phyloP scores from a whole-genome alignment of 2,797 vertebrate species.

The Pitangus sulphuratus region DNA sequence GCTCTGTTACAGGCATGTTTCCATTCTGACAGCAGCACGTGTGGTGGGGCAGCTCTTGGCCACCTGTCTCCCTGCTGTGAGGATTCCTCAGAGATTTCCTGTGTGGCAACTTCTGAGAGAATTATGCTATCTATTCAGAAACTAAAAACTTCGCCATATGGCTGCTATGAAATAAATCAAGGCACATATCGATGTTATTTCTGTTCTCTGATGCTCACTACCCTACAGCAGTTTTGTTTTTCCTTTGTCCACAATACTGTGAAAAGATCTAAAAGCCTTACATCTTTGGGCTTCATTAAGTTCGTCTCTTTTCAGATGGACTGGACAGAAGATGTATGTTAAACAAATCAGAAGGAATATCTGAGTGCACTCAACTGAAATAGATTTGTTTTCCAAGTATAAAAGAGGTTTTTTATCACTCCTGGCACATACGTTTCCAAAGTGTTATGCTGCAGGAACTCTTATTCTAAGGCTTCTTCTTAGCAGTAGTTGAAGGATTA shows the following conservation, averaged over 20 bases:
- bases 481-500: not conserved
- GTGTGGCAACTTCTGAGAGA: not conserved
- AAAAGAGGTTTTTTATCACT: not conserved
- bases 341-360: constrained; percentile 15
- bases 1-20: not conserved
- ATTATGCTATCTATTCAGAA: not conserved
- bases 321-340: not conserved
- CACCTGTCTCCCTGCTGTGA: not conserved
- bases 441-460: not conserved
- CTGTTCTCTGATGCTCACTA: not conserved
- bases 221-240: not conserved
- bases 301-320: not conserved
- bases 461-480: not conserved
- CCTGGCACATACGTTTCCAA: not conserved
- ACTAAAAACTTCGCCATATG: not conserved
- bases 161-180: not conserved
- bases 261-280: not conserved
- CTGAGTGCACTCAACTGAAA: not conserved
- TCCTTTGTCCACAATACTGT: not conserved
- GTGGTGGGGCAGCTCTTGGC: not conserved
- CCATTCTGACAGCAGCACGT: not conserved
- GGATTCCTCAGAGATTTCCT: not conserved
- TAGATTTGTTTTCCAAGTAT: constrained; percentile 13
- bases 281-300: not conserved
- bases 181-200: not conserved